Evolutionary conservation across 2,797 vertebrate species (phyloP).

Genomic region (Paramormyrops hopkinsi): DNA sequence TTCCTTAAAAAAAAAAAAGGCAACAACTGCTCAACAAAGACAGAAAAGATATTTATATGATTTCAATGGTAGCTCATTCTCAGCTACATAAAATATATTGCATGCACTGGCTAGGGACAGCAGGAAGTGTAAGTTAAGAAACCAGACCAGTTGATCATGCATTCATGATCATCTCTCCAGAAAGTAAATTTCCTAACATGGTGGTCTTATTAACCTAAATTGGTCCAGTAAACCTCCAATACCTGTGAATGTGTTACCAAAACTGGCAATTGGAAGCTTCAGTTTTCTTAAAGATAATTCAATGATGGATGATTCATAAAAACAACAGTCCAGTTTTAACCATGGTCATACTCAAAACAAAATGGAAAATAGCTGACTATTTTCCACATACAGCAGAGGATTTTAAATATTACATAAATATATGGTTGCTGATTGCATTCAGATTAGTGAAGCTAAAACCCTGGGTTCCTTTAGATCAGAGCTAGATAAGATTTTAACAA

Average conservation of each 20-base stretch:
- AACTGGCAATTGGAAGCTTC: background rate
- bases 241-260: background rate
- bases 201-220: background rate
- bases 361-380: background rate
- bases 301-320: background rate
- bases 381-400: background rate
- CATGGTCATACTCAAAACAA: background rate
- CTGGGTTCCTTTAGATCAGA: background rate
- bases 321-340: background rate
- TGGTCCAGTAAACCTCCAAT: background rate
- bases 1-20: background rate
- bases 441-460: background rate
- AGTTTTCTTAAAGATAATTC: background rate
- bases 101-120: background rate
- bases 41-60: background rate
- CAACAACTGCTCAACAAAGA: background rate
- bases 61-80: background rate
- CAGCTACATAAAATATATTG: background rate
- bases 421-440: background rate
- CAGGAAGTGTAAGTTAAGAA: background rate
- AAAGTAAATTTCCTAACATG: too few species aligned
- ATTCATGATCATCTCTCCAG: background rate
- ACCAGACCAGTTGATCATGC: background rate
- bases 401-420: background rate
- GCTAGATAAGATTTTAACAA: too few species aligned